Percentiles rank a stretch among this genome's conserved stretches.
Evolutionary conservation across 2,888 invertebrate species (phyloP).

Genomic region (Carpatolechia fugitivella): DNA sequence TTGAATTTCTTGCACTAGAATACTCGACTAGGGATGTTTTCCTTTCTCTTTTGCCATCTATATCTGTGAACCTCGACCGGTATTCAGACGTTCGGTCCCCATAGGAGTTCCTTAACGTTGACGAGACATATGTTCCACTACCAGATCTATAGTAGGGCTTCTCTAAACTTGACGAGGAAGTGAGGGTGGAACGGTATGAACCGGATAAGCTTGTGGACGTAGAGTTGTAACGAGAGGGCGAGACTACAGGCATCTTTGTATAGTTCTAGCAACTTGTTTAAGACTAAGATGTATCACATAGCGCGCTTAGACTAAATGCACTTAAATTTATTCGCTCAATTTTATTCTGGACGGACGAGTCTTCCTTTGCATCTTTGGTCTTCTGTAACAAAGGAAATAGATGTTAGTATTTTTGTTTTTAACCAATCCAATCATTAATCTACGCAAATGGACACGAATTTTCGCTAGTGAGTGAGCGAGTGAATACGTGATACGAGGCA

Average conservation of each 20-base stretch:
- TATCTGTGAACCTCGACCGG: slow-evolving; percentile 56
- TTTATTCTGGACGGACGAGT: slow-evolving; percentile 61
- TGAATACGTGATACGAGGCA: too few species aligned
- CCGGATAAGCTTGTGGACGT: slow-evolving; percentile 70
- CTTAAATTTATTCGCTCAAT: not conserved
- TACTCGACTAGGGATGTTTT: slow-evolving; percentile 65
- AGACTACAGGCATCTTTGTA: slow-evolving; percentile 76
- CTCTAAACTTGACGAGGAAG: slow-evolving; percentile 70
- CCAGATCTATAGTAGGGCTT: slow-evolving; percentile 75
- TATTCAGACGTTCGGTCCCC: slow-evolving; percentile 64
- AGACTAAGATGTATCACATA: slow-evolving; percentile 7
- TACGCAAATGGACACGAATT: too few species aligned
- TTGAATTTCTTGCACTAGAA: slow-evolving; percentile 39
- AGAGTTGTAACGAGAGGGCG: slow-evolving; percentile 72
- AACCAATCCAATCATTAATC: too few species aligned
- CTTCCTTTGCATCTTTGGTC: slow-evolving; percentile 54
- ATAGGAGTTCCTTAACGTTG: slow-evolving; percentile 49
- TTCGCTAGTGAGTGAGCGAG: too few species aligned
- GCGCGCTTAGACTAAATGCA: slow-evolving; percentile 4
- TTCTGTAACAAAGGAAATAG: not conserved
- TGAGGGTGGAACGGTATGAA: slow-evolving; percentile 66
- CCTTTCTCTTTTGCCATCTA: slow-evolving; percentile 65
- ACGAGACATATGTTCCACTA: slow-evolving; percentile 64
- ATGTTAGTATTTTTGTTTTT: too few species aligned
- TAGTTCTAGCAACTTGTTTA: slow-evolving; percentile 23